Percentiles rank a stretch among this genome's conserved stretches.
Evolutionary conservation across 2,113 vertebrate species (phyloP).

Genomic region (Carassius gibelio): DNA sequence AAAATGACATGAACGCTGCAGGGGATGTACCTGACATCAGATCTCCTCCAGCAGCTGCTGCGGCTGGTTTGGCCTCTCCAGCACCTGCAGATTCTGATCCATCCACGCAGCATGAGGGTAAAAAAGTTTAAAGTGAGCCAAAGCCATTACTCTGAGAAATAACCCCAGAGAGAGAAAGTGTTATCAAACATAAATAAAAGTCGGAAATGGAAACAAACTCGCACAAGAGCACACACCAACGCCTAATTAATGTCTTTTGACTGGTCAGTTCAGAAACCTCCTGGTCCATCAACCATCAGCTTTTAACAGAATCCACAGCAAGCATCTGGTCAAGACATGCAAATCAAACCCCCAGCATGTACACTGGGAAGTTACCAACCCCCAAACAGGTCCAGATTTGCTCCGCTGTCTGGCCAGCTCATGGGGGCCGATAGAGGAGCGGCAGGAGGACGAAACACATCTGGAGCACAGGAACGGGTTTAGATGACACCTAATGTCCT

Average conservation of each 20-base stretch:
- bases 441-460: slow-evolving; percentile 87
- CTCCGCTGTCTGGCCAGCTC: slow-evolving; percentile 86
- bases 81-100: slow-evolving; percentile 87
- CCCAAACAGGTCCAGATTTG: slow-evolving; percentile 93
- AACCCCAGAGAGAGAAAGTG: slow-evolving; percentile 51
- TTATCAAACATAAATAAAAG: slow-evolving; percentile 17
- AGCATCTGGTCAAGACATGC: slow-evolving; percentile 33
- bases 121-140: slow-evolving; percentile 74
- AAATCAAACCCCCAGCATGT: slow-evolving; percentile 29
- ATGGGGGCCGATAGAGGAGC: slow-evolving; percentile 83
- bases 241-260: not conserved
- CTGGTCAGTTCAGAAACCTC: not conserved
- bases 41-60: slow-evolving; percentile 77
- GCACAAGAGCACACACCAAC: slow-evolving; percentile 42
- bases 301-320: slow-evolving; percentile 31
- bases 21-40: slow-evolving; percentile 90
- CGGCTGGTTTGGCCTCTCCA: slow-evolving; percentile 78
- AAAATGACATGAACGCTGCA: not conserved
- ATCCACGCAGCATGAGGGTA: slow-evolving; percentile 82
- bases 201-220: not conserved
- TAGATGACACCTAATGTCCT: not conserved
- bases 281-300: not conserved
- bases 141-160: slow-evolving; percentile 62
- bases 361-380: slow-evolving; percentile 83
- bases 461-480: slow-evolving; percentile 66